Conservation (phyloP, 2,113 vertebrate genomes). For the Spea multiplicata region DNA sequence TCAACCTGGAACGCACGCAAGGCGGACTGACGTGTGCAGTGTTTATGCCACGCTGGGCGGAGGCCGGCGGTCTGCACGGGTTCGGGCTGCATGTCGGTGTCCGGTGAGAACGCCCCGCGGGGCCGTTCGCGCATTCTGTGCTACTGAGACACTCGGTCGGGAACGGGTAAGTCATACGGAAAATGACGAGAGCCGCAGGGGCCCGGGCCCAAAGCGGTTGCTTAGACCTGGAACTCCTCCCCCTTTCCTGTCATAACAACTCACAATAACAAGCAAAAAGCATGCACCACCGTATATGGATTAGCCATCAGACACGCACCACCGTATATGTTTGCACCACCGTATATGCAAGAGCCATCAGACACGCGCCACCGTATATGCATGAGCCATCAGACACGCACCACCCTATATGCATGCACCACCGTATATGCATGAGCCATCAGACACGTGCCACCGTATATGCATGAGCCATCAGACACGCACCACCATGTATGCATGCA, state of each 20-base stretch:
- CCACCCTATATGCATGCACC: no score
- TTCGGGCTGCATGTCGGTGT: slow-evolving; percentile 13
- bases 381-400: no score
- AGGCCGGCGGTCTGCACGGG: not conserved
- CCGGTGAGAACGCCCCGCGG: slow-evolving; percentile 17
- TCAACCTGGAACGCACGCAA: not conserved
- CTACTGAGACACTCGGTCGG: not conserved
- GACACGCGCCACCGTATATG: no score
- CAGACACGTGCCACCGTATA: no score
- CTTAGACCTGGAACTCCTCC: not conserved
- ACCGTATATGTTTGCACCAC: no score
- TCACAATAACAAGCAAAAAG: no score
- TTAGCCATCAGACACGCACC: no score
- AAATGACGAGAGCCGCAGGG: not conserved
- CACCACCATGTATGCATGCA: no score
- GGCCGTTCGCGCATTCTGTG: slow-evolving; percentile 9
- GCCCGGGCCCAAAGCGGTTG: not conserved
- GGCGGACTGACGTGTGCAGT: not conserved
- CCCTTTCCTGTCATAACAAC: not conserved
- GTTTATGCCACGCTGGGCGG: slow-evolving; percentile 16
- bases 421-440: no score
- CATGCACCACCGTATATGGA: no score
- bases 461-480: no score
- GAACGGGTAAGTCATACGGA: slow-evolving; percentile 21
- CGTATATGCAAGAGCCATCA: no score